Percentiles rank a stretch among this genome's conserved stretches.
Evolutionary conservation across 2,113 vertebrate species (phyloP).

Genomic region (Ahaetulla prasina): DNA sequence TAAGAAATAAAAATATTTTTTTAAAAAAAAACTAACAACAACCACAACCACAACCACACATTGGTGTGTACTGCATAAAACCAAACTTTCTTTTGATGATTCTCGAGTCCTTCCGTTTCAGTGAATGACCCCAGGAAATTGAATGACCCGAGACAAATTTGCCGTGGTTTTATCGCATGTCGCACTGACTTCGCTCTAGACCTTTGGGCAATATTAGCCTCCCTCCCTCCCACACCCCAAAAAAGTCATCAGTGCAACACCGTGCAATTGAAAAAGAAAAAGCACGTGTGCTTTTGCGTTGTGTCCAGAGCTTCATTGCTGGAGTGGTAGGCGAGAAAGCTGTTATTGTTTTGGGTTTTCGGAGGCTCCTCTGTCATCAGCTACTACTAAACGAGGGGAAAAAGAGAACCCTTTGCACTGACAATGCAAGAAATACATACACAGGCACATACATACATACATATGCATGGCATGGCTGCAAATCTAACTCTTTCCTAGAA

Average conservation of each 20-base stretch:
- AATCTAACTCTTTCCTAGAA: not conserved
- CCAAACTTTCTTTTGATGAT: not conserved
- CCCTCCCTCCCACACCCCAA: not conserved
- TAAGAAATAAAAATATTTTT: too few relatives aligned
- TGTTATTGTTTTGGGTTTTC: conserved; percentile 31
- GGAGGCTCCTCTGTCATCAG: conserved; percentile 19
- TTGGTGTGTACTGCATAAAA: not conserved
- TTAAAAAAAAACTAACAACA: too few relatives aligned
- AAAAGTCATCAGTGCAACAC: not conserved
- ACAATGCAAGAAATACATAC: not conserved
- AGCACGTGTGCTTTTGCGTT: not conserved
- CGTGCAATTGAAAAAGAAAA: not conserved
- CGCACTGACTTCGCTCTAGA: not conserved
- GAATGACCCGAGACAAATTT: not conserved
- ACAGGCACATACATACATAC: not conserved
- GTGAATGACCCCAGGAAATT: not conserved
- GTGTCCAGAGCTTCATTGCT: not conserved
- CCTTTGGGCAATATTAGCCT: not conserved
- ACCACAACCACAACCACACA: not conserved
- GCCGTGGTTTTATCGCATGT: not conserved
- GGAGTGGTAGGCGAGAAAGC: not conserved
- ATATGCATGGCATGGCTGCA: not conserved
- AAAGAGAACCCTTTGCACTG: not conserved
- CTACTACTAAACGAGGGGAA: conserved; percentile 34
- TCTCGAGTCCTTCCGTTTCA: not conserved